phyloP scores from a whole-genome alignment of 2,797 vertebrate species.

The Muscicapa striata region DNA sequence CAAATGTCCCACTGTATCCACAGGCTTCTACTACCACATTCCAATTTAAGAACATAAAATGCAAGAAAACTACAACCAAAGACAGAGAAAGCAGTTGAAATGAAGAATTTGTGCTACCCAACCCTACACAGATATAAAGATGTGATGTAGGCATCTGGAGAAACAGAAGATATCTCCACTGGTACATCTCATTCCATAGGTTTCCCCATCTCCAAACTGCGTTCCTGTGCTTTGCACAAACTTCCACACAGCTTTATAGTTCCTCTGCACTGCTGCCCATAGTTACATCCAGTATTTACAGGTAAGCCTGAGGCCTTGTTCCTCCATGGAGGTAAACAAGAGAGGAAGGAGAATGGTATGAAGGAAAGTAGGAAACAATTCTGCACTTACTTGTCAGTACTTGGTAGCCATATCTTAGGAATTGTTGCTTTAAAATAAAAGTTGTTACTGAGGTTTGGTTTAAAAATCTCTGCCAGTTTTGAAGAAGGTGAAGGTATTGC shows the following conservation, averaged over 20 bases:
- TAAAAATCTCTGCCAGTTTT: constrained; percentile 73
- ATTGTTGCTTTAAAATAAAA: constrained; percentile 31
- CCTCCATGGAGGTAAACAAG: not conserved
- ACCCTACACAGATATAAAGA: constrained; percentile 20
- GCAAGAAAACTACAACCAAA: constrained; percentile 64
- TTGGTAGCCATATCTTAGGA: constrained; percentile 5
- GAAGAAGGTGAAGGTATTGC: constrained; percentile 71
- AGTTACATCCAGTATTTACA: constrained; percentile 14
- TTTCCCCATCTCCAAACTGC: not conserved
- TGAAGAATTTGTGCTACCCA: constrained; percentile 38
- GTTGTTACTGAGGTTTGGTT: constrained; percentile 62
- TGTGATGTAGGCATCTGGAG: not conserved
- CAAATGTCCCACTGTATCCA: constrained; percentile 41
- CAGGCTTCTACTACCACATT: constrained; percentile 57
- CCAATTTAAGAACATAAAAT: constrained; percentile 59
- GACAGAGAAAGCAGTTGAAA: constrained; percentile 59
- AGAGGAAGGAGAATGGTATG: not conserved
- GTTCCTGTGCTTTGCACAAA: not conserved
- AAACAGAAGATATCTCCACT: not conserved
- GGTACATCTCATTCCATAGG: not conserved
- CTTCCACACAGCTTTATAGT: not conserved
- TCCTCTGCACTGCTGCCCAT: not conserved
- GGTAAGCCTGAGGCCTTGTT: not conserved
- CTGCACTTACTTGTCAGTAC: constrained; percentile 19
- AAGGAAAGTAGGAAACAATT: not conserved